Conservation (phyloP, 1,140 invertebrate genomes). For the Macrosteles quadrilineatus region DNA sequence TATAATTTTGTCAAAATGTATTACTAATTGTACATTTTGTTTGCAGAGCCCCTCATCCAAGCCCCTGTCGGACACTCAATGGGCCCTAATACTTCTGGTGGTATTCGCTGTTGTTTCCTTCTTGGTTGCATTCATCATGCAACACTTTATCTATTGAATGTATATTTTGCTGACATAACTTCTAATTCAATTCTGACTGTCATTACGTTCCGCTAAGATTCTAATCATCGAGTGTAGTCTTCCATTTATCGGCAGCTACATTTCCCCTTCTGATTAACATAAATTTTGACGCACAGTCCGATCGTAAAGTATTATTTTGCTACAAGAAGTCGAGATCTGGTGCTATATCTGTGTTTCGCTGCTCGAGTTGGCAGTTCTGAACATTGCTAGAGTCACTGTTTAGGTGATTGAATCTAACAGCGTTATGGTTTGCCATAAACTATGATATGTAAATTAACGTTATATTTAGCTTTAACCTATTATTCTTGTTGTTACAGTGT, state of each 20-base stretch:
- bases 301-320: not conserved
- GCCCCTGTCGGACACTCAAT: slow-evolving; percentile 63
- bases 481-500: not conserved
- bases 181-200: slow-evolving; percentile 8
- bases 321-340: slow-evolving; percentile 6
- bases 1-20: no score
- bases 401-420: not conserved
- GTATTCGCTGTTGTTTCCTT: slow-evolving; percentile 64
- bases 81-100: slow-evolving; percentile 62
- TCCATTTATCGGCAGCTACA: not conserved
- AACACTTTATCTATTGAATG: slow-evolving; percentile 51
- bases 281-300: not conserved
- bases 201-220: not conserved
- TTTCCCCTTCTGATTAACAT: not conserved
- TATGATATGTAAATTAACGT: not conserved
- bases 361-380: slow-evolving; percentile 21
- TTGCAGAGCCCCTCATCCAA: slow-evolving; percentile 48
- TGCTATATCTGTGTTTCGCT: slow-evolving; percentile 20
- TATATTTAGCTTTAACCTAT: slow-evolving; percentile 14
- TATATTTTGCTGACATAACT: not conserved
- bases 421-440: not conserved
- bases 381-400: not conserved
- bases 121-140: slow-evolving; percentile 60
- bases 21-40: not conserved
- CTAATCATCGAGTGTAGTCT: not conserved